phyloP scores from a whole-genome alignment of 2,888 invertebrate species.

The Dryadula phaetusa region DNA sequence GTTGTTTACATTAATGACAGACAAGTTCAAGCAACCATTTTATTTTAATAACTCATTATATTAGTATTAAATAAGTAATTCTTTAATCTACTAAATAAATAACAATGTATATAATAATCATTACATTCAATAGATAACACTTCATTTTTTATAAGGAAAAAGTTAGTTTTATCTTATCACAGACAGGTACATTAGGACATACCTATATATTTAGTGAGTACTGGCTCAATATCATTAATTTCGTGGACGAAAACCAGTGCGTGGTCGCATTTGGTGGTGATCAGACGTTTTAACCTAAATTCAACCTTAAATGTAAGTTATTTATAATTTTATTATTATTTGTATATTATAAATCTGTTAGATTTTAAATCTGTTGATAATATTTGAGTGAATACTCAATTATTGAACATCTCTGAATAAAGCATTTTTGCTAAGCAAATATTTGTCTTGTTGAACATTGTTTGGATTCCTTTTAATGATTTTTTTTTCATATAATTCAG shows the following conservation, averaged over 20 bases:
- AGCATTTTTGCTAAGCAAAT: too few species aligned
- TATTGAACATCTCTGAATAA: background rate
- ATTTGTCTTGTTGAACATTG: too few species aligned
- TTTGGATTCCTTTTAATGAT: too few species aligned
- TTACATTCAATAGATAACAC: slow-evolving; percentile 3
- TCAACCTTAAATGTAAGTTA: slow-evolving; percentile 4
- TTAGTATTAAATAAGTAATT: background rate
- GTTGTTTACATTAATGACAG: too few species aligned
- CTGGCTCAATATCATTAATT: background rate
- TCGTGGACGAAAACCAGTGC: too few species aligned
- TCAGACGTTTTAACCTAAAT: background rate
- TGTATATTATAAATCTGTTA: background rate
- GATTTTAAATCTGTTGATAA: background rate
- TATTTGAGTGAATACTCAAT: background rate
- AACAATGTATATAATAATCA: background rate
- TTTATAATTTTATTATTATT: background rate
- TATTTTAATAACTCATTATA: background rate
- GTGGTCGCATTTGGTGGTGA: background rate
- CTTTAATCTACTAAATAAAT: background rate
- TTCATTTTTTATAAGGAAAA: background rate
- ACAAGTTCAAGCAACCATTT: too few species aligned
- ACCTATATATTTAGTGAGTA: slow-evolving; percentile 6
- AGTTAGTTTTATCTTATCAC: slow-evolving; percentile 2
- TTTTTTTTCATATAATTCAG: too few species aligned
- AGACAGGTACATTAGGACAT: background rate